Evolutionary conservation across 2,797 vertebrate species (phyloP).

Genomic region (Anguilla marmorata): DNA sequence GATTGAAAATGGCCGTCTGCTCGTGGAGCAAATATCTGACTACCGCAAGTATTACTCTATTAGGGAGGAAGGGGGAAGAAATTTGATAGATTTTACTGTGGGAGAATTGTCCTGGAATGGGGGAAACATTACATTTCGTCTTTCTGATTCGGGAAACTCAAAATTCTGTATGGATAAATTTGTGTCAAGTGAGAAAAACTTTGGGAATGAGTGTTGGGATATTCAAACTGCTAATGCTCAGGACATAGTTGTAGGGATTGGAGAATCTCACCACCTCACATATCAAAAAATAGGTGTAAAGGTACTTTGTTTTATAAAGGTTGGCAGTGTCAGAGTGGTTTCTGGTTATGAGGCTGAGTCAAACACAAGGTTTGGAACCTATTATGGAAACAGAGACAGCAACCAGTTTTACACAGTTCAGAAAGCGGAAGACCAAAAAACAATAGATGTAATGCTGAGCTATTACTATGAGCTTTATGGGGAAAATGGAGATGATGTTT

Average conservation of each 20-base stretch:
- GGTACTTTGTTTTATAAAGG: slow-evolving; percentile 33
- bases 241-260: slow-evolving; percentile 58
- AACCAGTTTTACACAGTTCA: slow-evolving; percentile 59
- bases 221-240: slow-evolving; percentile 39
- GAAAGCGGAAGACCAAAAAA: neutral
- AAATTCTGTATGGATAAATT: slow-evolving; percentile 52
- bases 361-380: slow-evolving; percentile 48
- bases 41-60: slow-evolving; percentile 46
- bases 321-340: slow-evolving; percentile 38
- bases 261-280: slow-evolving; percentile 49
- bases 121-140: slow-evolving; percentile 50
- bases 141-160: slow-evolving; percentile 48
- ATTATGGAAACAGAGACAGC: slow-evolving; percentile 48
- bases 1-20: slow-evolving; percentile 46
- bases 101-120: slow-evolving; percentile 51
- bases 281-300: slow-evolving; percentile 18
- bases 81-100: slow-evolving; percentile 45
- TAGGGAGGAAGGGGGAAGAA: slow-evolving; percentile 1
- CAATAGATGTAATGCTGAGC: slow-evolving; percentile 51
- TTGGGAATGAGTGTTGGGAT: slow-evolving; percentile 21
- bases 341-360: neutral
- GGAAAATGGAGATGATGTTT: slow-evolving; percentile 54
- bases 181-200: slow-evolving; percentile 37
- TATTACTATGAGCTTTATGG: slow-evolving; percentile 58
- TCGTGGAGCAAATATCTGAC: slow-evolving; percentile 53